Conservation (phyloP, 2,797 vertebrate species). For the Acanthurus tractus region DNA sequence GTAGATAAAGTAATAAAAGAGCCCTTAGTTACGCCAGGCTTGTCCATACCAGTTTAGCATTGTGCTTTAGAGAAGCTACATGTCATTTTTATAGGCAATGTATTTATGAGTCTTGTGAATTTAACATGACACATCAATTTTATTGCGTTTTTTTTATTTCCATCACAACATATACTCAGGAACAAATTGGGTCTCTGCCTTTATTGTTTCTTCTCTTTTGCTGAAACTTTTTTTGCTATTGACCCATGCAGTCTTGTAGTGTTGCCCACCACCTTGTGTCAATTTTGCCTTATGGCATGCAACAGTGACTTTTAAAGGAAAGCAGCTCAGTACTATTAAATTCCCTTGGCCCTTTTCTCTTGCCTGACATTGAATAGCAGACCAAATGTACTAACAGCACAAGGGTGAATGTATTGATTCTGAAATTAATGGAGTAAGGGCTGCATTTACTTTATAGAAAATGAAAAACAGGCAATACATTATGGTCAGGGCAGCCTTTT, state of each 20-base stretch:
- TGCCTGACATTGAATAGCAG: conserved; percentile 57
- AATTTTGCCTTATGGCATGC: conserved; percentile 71
- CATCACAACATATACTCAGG: conserved; percentile 60
- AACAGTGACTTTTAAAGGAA: conserved; percentile 75
- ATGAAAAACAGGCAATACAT: conserved; percentile 31
- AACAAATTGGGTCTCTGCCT: conserved; percentile 63
- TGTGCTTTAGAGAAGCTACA: conserved; percentile 40
- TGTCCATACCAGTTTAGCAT: conserved; percentile 39
- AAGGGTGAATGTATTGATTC: conserved; percentile 61
- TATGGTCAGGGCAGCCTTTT: conserved; percentile 19
- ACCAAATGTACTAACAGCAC: conserved; percentile 56
- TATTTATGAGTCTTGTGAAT: conserved; percentile 77
- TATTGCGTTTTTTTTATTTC: conserved; percentile 73
- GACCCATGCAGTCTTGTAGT: conserved; percentile 62
- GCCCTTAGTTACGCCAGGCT: neutral
- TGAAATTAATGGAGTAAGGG: conserved; percentile 49
- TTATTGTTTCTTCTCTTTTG: conserved; percentile 55
- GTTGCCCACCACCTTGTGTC: conserved; percentile 64
- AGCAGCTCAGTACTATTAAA: conserved; percentile 71
- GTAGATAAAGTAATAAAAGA: conserved; percentile 24
- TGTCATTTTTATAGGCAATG: conserved; percentile 66
- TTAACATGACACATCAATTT: conserved; percentile 81
- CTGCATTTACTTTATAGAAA: conserved; percentile 46
- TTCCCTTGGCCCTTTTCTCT: conserved; percentile 44
- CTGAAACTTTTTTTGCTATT: conserved; percentile 70